phyloP scores from a whole-genome alignment of 2,113 vertebrate species.

The Lichenostomus cassidix region DNA sequence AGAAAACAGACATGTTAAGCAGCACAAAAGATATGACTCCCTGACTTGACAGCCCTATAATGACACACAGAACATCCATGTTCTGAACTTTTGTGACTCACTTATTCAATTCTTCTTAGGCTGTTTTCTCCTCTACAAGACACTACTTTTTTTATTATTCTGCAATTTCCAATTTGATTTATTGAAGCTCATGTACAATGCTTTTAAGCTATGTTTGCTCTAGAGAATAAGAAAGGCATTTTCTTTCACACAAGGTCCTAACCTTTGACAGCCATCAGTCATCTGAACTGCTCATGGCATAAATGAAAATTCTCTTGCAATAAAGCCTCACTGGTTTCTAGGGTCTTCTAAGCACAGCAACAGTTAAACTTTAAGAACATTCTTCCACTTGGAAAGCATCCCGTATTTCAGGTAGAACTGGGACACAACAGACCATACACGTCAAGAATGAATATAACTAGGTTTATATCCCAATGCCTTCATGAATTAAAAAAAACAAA shows the following conservation, averaged over 20 bases:
- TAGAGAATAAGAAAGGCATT: background rate
- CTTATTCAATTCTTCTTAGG: background rate
- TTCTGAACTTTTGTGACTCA: background rate
- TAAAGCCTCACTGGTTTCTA: background rate
- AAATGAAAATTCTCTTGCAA: background rate
- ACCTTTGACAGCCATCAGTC: background rate
- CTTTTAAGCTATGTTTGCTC: background rate
- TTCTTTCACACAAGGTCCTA: background rate
- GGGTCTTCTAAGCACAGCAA: background rate
- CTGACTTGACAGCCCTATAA: background rate
- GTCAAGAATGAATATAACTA: background rate
- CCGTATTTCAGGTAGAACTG: background rate
- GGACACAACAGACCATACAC: background rate
- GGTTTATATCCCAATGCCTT: background rate
- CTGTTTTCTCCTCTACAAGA: background rate
- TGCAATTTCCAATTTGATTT: background rate
- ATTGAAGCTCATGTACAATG: background rate
- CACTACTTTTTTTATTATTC: background rate
- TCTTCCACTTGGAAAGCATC: background rate
- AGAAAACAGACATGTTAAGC: background rate
- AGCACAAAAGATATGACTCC: background rate
- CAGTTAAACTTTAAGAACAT: background rate
- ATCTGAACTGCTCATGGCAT: fast-evolving
- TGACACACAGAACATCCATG: background rate
- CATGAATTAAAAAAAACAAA: background rate